Base-by-base conservation (phyloP, 2,797 vertebrate species). In the Micrastur ruficollis region DNA sequence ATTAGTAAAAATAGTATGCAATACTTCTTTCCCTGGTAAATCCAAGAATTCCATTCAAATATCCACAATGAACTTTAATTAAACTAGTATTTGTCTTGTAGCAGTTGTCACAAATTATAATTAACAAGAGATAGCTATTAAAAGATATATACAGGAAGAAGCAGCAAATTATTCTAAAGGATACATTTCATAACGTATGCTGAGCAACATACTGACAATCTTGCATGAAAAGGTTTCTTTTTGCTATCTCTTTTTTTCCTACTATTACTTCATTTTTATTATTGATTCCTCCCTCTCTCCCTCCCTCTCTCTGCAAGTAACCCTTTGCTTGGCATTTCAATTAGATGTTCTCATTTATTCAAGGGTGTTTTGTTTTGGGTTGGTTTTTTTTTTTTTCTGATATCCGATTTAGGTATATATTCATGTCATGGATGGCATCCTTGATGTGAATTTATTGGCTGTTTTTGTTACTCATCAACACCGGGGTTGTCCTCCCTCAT, bases 401-500 rank as follows among this genome's bases (percentile, higher is more conserved):
- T 46, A 44, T 8, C 19, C 78, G 65, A 91, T 58, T 90, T 62
- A 73, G 72, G 36, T 17, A 40, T n/a, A 67, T 19, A 34, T 11
- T 74, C 36, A 22, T 34, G 68, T 58, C 82, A 70, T 3, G 19
- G 26, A 76, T 58, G 31, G 36, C 26, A 81, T 59, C 63, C 63
- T 92, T 79, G 62, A 95, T 12, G 47, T 71, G 46, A 71, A 93
- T 96, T 94, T 92, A 93, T 81, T 76, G 50, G 6, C 42, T 81
- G 76, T 8, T 92, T 96, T 84, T 86, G 61, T 81, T 86, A 38
- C 58, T 75, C 75, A 67, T 79, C 46, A 70, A 27, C n/a, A 40
- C 32, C 11, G 36, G 36, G 18, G 52, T 6, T 84, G 53, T 82
- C 86, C 85, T 95, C 90, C 91, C 85, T 86, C 62, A 31, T 4